Evolutionary conservation across 2,113 vertebrate species (phyloP), one percentile per base, ranked within the genome.

Genomic region (Epinephelus cyanopodus): DNA sequence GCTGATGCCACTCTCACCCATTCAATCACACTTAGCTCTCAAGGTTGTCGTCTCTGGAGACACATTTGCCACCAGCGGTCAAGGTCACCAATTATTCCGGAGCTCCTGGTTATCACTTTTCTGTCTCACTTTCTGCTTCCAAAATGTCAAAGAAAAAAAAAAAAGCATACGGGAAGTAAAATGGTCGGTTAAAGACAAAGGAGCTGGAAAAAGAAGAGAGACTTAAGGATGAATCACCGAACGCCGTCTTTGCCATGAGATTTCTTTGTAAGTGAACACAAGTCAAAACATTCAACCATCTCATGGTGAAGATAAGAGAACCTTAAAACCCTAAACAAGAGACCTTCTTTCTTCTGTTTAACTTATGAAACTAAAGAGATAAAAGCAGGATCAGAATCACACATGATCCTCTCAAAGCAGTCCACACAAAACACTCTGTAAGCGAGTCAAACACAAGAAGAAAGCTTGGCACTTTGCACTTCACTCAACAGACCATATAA

Each of bases 11-110:
- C 33, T 54, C 25, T 39, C 18, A 19, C 14, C 62, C 27, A 58
- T 62, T 77, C 62, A 77, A 69, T 87, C 73, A 84, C 62, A 52
- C 52, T 68, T 15, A 58, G 27, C 21, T 29, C 15, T 77, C 72
- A 87, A 83, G 73, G 63, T 64, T 45, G 42, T 27, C 10, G 57
- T 71, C 67, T 72, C 50, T 45, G n/a, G 25, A 54, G 73, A 50
- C 37, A 66, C 54, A 62, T 39, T n/a, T 47, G 13, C n/a, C 12
- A 18, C 37, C 27, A 27, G 5, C 14, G 5, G 45, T 45, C 53
- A 61, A 71, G 12, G 33, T 17, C 42, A 57, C 19, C 25, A 61
- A 33, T 21, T 42, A 56, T 53, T 69, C n/a, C 57, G 25, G 21
- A 19, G 11, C 15, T 29, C 5, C 74, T 21, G 17, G 19, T 64